Conservation (phyloP, 2,797 vertebrate genomes). For the Bovichtus diacanthus region DNA sequence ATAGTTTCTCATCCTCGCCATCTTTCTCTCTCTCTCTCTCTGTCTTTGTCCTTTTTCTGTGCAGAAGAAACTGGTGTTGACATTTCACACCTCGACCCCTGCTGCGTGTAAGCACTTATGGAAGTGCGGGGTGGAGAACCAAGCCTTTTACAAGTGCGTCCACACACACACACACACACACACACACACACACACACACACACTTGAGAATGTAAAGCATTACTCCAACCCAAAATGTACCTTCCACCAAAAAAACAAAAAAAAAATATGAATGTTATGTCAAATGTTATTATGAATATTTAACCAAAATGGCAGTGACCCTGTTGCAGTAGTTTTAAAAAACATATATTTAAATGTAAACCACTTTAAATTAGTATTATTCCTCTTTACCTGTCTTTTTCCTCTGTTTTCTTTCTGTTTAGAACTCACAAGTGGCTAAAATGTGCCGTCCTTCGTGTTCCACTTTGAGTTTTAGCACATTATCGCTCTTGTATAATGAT, state of each 20-base stretch:
- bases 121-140: slow-evolving; percentile 99
- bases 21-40: slow-evolving; percentile 32
- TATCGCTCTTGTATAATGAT: not conserved
- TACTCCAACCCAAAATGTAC: not conserved
- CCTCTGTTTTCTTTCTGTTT: not conserved
- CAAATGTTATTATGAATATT: not conserved
- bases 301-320: not conserved
- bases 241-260: not conserved
- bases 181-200: not conserved
- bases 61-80: slow-evolving; percentile 96
- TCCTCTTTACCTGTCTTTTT: not conserved
- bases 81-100: slow-evolving; percentile 97
- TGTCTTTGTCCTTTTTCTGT: slow-evolving; percentile 74
- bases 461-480: slow-evolving; percentile 19
- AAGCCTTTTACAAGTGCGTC: slow-evolving; percentile 99
- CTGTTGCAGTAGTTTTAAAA: not conserved
- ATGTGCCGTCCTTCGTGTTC: not conserved
- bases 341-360: slow-evolving; percentile 3
- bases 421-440: not conserved
- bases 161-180: not conserved
- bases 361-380: not conserved
- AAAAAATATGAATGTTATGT: too few relatives aligned
- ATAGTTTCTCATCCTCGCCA: slow-evolving; percentile 31
- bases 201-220: not conserved
- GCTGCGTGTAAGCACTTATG: slow-evolving; percentile 99